phyloP scores from a whole-genome alignment of 2,797 vertebrate species.

The Sphenopsis melanotis region DNA sequence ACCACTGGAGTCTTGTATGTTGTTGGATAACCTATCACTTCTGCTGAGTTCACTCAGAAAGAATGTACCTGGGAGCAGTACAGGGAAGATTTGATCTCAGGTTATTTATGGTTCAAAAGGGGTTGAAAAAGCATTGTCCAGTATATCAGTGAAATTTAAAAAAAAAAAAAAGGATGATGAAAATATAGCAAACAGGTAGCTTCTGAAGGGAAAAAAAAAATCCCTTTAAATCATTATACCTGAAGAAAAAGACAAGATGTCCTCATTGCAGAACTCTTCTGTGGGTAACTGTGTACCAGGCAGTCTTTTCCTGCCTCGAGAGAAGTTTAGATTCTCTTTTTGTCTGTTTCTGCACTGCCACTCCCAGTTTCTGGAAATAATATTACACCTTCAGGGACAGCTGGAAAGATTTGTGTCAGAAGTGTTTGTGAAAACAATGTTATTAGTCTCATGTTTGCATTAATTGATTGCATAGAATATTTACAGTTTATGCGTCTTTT shows the following conservation, averaged over 20 bases:
- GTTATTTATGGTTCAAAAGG: background rate
- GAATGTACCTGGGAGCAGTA: background rate
- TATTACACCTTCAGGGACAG: background rate
- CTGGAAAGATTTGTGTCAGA: background rate
- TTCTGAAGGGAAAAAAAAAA: background rate
- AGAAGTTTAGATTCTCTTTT: background rate
- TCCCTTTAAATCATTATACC: background rate
- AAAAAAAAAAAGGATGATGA: background rate
- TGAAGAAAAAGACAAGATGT: background rate
- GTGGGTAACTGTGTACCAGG: background rate
- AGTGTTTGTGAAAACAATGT: background rate
- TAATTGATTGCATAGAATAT: background rate
- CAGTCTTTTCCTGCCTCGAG: background rate
- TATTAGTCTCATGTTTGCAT: background rate
- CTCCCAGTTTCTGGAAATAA: background rate
- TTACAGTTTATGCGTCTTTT: background rate
- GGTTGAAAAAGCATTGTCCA: background rate
- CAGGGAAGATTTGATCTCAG: background rate
- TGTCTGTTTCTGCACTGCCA: background rate
- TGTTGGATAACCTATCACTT: background rate
- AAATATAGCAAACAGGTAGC: background rate
- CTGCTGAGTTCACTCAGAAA: background rate
- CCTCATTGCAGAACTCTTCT: background rate
- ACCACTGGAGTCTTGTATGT: background rate
- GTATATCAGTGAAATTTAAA: background rate